Evolutionary conservation across 2,797 vertebrate species (phyloP).

Genomic region (Argya squamiceps): DNA sequence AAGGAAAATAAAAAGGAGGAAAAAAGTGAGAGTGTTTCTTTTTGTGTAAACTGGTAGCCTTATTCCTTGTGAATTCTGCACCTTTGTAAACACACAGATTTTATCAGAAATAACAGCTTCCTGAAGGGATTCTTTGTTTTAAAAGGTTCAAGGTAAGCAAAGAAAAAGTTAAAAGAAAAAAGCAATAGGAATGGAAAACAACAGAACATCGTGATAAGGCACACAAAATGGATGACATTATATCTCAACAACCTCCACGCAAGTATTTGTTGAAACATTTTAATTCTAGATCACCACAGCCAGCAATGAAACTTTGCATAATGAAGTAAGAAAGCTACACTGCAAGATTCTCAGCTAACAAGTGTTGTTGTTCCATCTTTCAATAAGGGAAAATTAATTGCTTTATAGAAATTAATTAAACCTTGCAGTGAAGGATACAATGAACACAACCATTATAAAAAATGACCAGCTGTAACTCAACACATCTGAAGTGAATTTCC

Average conservation of each 20-base stretch:
- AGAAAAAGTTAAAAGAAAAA: background rate
- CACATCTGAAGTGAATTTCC: background rate
- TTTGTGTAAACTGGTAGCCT: background rate
- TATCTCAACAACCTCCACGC: background rate
- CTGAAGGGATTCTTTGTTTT: constrained; percentile 21
- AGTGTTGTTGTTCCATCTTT: background rate
- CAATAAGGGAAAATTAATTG: background rate
- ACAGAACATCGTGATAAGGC: background rate
- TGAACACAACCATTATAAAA: background rate
- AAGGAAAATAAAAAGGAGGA: background rate
- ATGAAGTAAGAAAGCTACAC: background rate
- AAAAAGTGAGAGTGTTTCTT: background rate
- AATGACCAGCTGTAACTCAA: background rate
- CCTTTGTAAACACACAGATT: constrained; percentile 17
- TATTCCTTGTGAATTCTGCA: background rate
- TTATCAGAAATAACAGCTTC: constrained; percentile 52
- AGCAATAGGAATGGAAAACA: background rate
- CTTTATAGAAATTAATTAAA: background rate
- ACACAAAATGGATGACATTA: background rate
- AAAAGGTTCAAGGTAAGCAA: background rate
- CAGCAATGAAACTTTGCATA: background rate
- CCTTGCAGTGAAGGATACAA: background rate
- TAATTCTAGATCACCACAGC: background rate
- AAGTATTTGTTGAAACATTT: background rate
- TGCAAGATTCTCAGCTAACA: background rate